A percentile compares a stretch with the other conserved stretches of the same genome.
These are phyloP conservation scores for Perca flavescens DNA, from an alignment of 2,113 vertebrate genomes.

Conservation along the genomic window DNA sequence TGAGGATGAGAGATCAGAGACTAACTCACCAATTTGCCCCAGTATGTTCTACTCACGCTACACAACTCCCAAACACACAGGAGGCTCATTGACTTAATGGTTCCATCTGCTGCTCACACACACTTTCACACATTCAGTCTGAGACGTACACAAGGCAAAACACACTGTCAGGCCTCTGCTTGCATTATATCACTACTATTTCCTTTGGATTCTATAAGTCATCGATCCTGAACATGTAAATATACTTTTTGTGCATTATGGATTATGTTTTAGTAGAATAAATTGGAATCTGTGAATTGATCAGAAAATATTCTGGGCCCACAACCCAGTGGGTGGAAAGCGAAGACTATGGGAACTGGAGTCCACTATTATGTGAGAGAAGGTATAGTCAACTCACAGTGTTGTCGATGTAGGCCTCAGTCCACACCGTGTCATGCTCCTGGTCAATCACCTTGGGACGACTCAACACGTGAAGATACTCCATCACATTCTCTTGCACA, in stretches of 20 bases:
- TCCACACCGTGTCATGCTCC: slow-evolving; percentile 98
- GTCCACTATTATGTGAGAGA: slow-evolving; percentile 11
- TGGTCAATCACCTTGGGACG: slow-evolving; percentile 98
- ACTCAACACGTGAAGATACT: slow-evolving; percentile 98
- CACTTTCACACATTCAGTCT: slow-evolving; percentile 38
- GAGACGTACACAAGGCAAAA: slow-evolving; percentile 32
- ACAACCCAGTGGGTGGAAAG: neutral
- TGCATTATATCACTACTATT: neutral
- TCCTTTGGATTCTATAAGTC: neutral
- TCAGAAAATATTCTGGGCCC: neutral
- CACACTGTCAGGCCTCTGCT: slow-evolving; percentile 24
- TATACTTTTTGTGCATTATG: neutral
- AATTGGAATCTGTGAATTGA: neutral
- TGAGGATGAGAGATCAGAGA: slow-evolving; percentile 86
- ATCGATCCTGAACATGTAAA: slow-evolving; percentile 12
- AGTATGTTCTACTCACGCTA: slow-evolving; percentile 89
- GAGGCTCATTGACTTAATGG: slow-evolving; percentile 93
- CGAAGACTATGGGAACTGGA: neutral
- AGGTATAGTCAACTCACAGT: slow-evolving; percentile 89
- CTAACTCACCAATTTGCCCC: slow-evolving; percentile 80
- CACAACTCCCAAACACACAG: slow-evolving; percentile 88
- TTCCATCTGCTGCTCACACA: slow-evolving; percentile 87
- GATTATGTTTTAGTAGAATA: neutral
- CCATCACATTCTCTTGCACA: slow-evolving; percentile 99
- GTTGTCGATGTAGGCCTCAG: slow-evolving; percentile 97